These are phyloP conservation scores for Ernsta delagoae DNA, from an alignment of 2,888 invertebrate genomes.

Conservation along the genomic window DNA sequence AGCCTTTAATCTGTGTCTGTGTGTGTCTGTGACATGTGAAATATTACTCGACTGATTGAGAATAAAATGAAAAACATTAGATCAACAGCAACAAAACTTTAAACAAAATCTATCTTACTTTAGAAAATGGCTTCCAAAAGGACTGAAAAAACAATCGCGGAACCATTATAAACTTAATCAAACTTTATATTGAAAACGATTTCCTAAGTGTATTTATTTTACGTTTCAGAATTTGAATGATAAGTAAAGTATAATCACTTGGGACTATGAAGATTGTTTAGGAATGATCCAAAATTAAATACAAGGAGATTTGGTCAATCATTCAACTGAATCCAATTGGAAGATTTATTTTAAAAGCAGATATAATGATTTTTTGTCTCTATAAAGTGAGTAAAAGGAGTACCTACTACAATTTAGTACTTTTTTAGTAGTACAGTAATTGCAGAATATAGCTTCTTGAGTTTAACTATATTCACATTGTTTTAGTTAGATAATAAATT, in stretches of 20 bases:
- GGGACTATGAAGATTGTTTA: not conserved
- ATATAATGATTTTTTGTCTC: too few relatives aligned
- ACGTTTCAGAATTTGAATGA: constrained; percentile 13
- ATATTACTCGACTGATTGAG: not conserved
- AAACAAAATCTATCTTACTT: not conserved
- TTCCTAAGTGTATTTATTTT: constrained; percentile 24
- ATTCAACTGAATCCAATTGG: too few relatives aligned
- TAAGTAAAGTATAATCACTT: constrained; percentile 6
- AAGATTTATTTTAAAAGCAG: too few relatives aligned
- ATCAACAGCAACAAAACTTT: not conserved
- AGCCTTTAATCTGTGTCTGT: too few relatives aligned
- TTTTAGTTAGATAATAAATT: too few relatives aligned
- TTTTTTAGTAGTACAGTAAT: too few relatives aligned
- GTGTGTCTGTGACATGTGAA: too few relatives aligned
- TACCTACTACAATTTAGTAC: too few relatives aligned
- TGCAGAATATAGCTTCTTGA: too few relatives aligned
- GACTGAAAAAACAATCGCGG: constrained; percentile 25
- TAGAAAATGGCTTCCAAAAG: not conserved
- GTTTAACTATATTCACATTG: too few relatives aligned
- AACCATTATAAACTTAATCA: constrained; percentile 28
- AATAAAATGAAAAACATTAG: not conserved
- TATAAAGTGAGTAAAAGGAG: too few relatives aligned
- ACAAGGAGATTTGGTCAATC: too few relatives aligned
- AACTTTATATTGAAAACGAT: constrained; percentile 29
- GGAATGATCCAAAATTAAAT: not conserved